These are phyloP conservation scores for Dascillus cervinus DNA, from an alignment of 2,888 invertebrate genomes.

Conservation along the genomic window DNA sequence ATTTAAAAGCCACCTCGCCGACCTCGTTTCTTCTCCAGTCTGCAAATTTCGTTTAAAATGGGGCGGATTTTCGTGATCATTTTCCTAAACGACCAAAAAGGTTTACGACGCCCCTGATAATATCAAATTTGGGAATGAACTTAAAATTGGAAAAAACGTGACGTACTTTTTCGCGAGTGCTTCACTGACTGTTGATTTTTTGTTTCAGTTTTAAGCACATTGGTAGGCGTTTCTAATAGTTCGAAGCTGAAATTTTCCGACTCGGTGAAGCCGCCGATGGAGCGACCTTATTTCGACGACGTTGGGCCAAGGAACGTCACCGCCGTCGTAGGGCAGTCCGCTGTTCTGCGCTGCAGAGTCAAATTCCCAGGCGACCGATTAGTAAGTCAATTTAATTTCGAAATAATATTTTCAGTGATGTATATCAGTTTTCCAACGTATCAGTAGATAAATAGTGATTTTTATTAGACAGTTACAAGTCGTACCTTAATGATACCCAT, in stretches of 20 bases:
- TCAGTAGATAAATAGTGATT: too few relatives aligned
- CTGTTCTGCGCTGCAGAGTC: constrained; percentile 72
- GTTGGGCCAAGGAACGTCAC: constrained; percentile 76
- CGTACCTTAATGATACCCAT: too few relatives aligned
- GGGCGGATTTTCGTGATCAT: too few relatives aligned
- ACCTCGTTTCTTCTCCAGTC: too few relatives aligned
- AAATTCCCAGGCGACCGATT: constrained; percentile 82
- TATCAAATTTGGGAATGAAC: background rate
- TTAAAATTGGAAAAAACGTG: background rate
- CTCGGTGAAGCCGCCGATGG: constrained; percentile 38
- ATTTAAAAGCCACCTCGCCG: too few relatives aligned
- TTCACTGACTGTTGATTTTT: constrained; percentile 3
- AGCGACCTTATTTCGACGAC: constrained; percentile 78
- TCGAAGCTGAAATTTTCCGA: constrained; percentile 21
- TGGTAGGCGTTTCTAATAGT: constrained; percentile 16
- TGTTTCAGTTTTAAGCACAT: constrained; percentile 19
- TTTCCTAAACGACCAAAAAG: background rate
- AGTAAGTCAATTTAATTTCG: too few relatives aligned
- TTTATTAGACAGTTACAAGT: too few relatives aligned
- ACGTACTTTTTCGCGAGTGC: too few relatives aligned
- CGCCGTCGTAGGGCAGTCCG: constrained; percentile 75
- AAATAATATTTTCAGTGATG: too few relatives aligned
- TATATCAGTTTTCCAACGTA: too few relatives aligned
- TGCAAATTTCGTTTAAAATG: too few relatives aligned
- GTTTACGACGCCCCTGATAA: background rate